These are phyloP conservation scores for Drosophila nigrodunni DNA, from an alignment of 1,140 invertebrate genomes.

Conservation along the genomic window DNA sequence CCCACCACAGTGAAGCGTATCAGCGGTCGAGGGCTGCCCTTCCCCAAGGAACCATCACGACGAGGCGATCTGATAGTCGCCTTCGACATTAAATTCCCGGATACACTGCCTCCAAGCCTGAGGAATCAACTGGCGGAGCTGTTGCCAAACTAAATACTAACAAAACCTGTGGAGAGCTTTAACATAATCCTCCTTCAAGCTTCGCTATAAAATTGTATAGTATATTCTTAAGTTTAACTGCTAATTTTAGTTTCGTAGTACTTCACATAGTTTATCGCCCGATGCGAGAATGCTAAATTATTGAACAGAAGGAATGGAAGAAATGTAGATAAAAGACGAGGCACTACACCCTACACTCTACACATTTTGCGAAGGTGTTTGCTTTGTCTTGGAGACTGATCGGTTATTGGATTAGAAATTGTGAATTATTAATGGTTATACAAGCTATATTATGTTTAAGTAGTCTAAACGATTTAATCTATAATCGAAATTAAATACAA, in stretches of 20 bases:
- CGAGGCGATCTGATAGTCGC: constrained; percentile 94
- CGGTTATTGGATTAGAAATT: constrained; percentile 25
- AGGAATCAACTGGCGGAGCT: constrained; percentile 91
- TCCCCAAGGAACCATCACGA: constrained; percentile 92
- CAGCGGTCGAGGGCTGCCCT: constrained; percentile 92
- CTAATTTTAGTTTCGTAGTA: constrained; percentile 26
- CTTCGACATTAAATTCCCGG: constrained; percentile 96
- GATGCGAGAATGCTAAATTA: constrained; percentile 10
- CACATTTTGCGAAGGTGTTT: constrained; percentile 17
- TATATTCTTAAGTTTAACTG: constrained; percentile 34
- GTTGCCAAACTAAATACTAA: constrained; percentile 86
- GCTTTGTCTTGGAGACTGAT: constrained; percentile 70
- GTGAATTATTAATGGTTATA: constrained; percentile 19
- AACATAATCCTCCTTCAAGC: constrained; percentile 11
- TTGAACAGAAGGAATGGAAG: constrained; percentile 15
- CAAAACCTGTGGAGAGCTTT: constrained; percentile 5
- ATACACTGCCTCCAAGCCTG: constrained; percentile 88
- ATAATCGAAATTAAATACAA: constrained; percentile 10
- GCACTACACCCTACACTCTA: constrained; percentile 30
- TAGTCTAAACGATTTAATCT: constrained; percentile 14
- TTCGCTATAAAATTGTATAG: constrained; percentile 27
- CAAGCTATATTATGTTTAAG: background rate
- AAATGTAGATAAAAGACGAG: constrained; percentile 29
- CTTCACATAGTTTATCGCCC: constrained; percentile 15
- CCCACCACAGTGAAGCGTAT: constrained; percentile 92